Conservation (phyloP, 1,140 invertebrate genomes). For the Temnothorax nylanderi region DNA sequence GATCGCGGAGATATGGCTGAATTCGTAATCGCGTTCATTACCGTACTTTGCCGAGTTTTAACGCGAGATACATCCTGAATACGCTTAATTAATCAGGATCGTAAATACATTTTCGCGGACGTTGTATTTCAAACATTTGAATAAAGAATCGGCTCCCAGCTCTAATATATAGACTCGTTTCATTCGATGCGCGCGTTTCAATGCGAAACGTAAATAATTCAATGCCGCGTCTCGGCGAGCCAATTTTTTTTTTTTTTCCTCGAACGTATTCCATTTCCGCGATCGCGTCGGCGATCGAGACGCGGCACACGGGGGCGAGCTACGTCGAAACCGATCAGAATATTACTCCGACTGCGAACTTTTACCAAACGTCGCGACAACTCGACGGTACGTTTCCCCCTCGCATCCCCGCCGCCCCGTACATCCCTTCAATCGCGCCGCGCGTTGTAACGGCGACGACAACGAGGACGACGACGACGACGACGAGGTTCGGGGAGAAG, state of each 20-base stretch:
- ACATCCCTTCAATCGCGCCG: not conserved
- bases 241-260: slow-evolving; percentile 23
- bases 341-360: slow-evolving; percentile 38
- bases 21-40: not conserved
- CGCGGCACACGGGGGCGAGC: not conserved
- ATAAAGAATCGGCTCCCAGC: slow-evolving; percentile 27
- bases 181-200: slow-evolving; percentile 19
- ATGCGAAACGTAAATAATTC: slow-evolving; percentile 51
- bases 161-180: slow-evolving; percentile 26
- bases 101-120: slow-evolving; percentile 3
- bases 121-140: slow-evolving; percentile 20
- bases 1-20: not conserved
- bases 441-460: slow-evolving; percentile 1
- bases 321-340: slow-evolving; percentile 51
- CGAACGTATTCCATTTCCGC: slow-evolving; percentile 39
- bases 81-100: slow-evolving; percentile 22
- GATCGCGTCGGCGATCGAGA: slow-evolving; percentile 22
- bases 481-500: not conserved
- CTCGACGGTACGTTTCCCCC: not conserved
- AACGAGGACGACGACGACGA: slow-evolving; percentile 5
- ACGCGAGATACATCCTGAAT: not conserved
- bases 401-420: too few relatives aligned
- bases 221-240: slow-evolving; percentile 23
- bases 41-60: not conserved
- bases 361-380: slow-evolving; percentile 38